Evolutionary conservation across 1,140 invertebrate genomes (phyloP).

Genomic region (Halesus radiatus): DNA sequence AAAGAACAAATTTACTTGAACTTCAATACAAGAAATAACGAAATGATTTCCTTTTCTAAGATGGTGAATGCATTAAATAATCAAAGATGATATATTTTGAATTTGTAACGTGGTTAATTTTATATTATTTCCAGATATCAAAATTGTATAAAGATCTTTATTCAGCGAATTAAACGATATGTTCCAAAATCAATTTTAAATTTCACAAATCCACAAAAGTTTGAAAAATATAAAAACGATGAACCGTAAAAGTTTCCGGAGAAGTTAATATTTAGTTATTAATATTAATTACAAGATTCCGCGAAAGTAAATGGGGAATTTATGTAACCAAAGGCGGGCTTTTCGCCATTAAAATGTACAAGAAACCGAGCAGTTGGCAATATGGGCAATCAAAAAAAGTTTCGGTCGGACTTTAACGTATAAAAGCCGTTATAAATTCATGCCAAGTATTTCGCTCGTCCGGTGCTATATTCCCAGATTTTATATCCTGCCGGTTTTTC

Average conservation of each 20-base stretch:
- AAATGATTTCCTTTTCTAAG: no score
- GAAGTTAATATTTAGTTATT: conserved; percentile 27
- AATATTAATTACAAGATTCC: conserved; percentile 15
- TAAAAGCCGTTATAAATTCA: conserved; percentile 26
- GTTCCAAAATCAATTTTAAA: no score
- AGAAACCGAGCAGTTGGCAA: conserved; percentile 23
- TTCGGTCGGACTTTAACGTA: background rate
- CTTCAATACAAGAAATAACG: no score
- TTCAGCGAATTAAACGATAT: no score
- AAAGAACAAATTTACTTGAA: no score
- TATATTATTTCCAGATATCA: no score
- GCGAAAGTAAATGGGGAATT: conserved; percentile 4
- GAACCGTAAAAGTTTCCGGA: background rate
- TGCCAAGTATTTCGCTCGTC: conserved; percentile 32
- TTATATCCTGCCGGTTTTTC: conserved; percentile 47
- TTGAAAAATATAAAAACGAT: background rate
- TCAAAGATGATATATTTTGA: no score
- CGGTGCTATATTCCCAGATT: conserved; percentile 34
- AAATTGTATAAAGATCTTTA: no score
- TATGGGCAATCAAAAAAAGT: conserved; percentile 33
- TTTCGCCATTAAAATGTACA: conserved; percentile 5
- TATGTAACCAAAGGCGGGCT: conserved; percentile 8
- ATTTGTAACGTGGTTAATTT: no score
- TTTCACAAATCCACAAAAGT: background rate
- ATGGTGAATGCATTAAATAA: no score